Evolutionary conservation across 2,888 invertebrate genomes (phyloP).

Genomic region (Meiosimyza decipiens): DNA sequence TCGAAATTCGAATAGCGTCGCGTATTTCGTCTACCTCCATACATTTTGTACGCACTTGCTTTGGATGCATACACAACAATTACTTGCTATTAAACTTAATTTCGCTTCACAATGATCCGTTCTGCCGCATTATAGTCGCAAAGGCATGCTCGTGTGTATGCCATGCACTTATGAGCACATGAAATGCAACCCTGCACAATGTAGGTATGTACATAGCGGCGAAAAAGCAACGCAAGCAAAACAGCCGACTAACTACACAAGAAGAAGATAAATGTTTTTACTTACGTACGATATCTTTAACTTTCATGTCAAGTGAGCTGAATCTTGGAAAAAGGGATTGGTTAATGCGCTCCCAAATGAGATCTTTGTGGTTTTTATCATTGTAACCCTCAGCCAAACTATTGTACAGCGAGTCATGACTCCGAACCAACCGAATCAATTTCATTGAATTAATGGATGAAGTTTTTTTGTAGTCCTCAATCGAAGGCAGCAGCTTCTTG

Average conservation of each 20-base stretch:
- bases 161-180: too few species aligned
- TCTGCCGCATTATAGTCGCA: too few species aligned
- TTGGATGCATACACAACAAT: too few species aligned
- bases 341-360: slow-evolving; percentile 45
- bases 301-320: slow-evolving; percentile 28
- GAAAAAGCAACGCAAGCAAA: not conserved
- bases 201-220: not conserved
- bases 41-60: too few species aligned
- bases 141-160: too few species aligned
- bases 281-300: slow-evolving; percentile 45
- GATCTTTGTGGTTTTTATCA: slow-evolving; percentile 43
- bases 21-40: too few species aligned
- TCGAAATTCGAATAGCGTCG: too few species aligned
- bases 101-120: too few species aligned
- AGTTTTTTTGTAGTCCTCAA: slow-evolving; percentile 40
- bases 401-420: slow-evolving; percentile 44
- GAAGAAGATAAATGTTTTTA: not conserved
- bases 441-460: slow-evolving; percentile 42
- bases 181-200: not conserved
- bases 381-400: slow-evolving; percentile 41
- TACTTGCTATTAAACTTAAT: too few species aligned
- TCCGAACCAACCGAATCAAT: slow-evolving; percentile 45
- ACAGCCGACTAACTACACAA: not conserved
- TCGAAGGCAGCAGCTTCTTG: not conserved
- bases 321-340: slow-evolving; percentile 43